phyloP scores from a whole-genome alignment of 2,797 vertebrate species.

The Mormyrops boulengeri region DNA sequence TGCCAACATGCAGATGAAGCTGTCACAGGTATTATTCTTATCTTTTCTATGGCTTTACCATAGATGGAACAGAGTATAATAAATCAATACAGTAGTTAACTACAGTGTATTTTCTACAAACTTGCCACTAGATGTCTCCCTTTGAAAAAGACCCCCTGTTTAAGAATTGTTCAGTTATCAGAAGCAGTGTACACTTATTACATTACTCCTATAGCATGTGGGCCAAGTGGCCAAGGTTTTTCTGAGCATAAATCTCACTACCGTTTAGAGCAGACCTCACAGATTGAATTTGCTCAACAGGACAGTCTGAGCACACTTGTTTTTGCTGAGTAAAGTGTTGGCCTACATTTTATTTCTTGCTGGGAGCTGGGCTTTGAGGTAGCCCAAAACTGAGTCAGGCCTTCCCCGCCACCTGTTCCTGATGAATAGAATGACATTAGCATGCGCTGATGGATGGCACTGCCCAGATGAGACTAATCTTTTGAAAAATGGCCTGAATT shows the following conservation, averaged over 20 bases:
- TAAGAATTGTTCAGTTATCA: background rate
- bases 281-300: conserved; percentile 29
- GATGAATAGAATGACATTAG: conserved; percentile 54
- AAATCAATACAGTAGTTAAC: background rate
- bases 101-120: background rate
- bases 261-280: background rate
- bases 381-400: conserved; percentile 46
- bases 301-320: conserved; percentile 26
- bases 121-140: conserved; percentile 58
- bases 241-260: background rate
- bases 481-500: conserved; percentile 36
- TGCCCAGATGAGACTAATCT: background rate
- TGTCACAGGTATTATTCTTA: conserved; percentile 78
- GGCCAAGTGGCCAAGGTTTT: background rate
- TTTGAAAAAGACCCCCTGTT: background rate
- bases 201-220: background rate
- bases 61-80: background rate
- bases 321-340: conserved; percentile 41
- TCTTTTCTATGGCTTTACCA: background rate
- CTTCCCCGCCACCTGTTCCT: conserved; percentile 55
- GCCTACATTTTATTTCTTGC: conserved; percentile 45
- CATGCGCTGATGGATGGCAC: conserved; percentile 52
- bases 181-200: background rate
- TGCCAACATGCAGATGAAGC: conserved; percentile 99
- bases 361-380: conserved; percentile 39